These are phyloP conservation scores for Acleris laterana DNA, from an alignment of 2,888 invertebrate species.

Conservation along the genomic window DNA sequence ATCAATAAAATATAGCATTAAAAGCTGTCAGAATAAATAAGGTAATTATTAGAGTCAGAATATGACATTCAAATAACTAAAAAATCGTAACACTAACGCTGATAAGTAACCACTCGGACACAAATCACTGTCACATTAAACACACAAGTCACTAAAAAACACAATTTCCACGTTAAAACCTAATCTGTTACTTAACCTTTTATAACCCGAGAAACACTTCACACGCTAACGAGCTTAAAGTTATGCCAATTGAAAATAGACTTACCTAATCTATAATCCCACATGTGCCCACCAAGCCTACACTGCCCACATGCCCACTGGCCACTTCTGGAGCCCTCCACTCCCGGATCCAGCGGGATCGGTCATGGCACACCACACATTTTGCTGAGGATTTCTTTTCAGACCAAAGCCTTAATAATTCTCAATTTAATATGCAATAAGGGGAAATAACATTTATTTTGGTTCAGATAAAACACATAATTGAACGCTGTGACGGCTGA, in stretches of 20 bases:
- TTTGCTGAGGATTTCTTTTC: slow-evolving; percentile 44
- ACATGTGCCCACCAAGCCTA: slow-evolving; percentile 11
- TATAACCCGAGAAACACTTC: no score
- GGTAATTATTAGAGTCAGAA: no score
- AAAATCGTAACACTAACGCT: no score
- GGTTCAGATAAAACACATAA: slow-evolving; percentile 21
- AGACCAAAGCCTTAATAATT: slow-evolving; percentile 38
- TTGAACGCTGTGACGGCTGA: slow-evolving; percentile 12
- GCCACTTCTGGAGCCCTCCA: slow-evolving; percentile 34
- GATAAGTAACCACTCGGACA: no score
- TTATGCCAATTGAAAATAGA: not conserved
- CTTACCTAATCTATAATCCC: slow-evolving; percentile 25
- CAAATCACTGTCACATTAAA: no score
- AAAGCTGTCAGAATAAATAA: no score
- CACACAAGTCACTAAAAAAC: no score
- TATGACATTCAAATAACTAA: no score
- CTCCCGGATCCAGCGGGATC: slow-evolving; percentile 5
- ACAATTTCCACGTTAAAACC: no score
- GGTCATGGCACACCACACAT: slow-evolving; percentile 39
- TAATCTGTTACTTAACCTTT: no score
- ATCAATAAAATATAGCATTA: no score
- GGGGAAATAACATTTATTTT: slow-evolving; percentile 37
- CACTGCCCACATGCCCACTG: slow-evolving; percentile 14
- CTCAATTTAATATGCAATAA: slow-evolving; percentile 32
- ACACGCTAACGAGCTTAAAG: no score